Evolutionary conservation across 2,888 invertebrate genomes (phyloP).

Genomic region (Kryphioiulus occultus): DNA sequence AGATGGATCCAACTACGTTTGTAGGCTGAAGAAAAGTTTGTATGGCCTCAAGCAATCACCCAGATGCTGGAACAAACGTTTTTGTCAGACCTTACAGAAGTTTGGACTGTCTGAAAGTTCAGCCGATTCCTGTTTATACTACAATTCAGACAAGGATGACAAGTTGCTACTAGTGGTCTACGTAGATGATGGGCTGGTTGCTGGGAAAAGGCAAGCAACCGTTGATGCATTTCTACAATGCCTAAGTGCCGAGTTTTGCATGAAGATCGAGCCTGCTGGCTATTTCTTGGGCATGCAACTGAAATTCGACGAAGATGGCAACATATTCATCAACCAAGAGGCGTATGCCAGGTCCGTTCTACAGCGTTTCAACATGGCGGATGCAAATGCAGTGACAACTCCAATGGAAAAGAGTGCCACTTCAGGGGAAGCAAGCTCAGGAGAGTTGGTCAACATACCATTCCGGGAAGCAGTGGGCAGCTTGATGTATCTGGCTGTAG

Average conservation of each 20-base stretch:
- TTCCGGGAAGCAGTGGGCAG: constrained; percentile 55
- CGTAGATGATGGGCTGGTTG: constrained; percentile 54
- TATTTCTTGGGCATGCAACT: background rate
- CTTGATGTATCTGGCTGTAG: constrained; percentile 55
- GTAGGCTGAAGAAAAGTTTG: constrained; percentile 52
- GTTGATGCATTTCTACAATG: constrained; percentile 23
- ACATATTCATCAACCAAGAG: background rate
- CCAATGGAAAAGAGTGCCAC: background rate
- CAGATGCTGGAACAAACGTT: constrained; percentile 54
- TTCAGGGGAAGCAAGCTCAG: too few species aligned
- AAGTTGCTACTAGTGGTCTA: constrained; percentile 52
- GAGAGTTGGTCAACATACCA: too few species aligned
- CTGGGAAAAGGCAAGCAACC: background rate
- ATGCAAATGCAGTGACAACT: constrained; percentile 42
- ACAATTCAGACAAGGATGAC: background rate
- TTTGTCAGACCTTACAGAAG: constrained; percentile 47
- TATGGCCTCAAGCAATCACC: constrained; percentile 56
- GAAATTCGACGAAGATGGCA: background rate
- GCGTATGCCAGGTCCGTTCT: background rate
- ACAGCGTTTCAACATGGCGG: constrained; percentile 46
- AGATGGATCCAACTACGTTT: constrained; percentile 51
- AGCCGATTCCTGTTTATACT: constrained; percentile 54
- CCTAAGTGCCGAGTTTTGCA: background rate
- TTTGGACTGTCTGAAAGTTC: constrained; percentile 45
- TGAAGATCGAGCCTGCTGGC: constrained; percentile 32